Base-by-base conservation (phyloP, 2,888 invertebrate species). In the Drosophila merina region DNA sequence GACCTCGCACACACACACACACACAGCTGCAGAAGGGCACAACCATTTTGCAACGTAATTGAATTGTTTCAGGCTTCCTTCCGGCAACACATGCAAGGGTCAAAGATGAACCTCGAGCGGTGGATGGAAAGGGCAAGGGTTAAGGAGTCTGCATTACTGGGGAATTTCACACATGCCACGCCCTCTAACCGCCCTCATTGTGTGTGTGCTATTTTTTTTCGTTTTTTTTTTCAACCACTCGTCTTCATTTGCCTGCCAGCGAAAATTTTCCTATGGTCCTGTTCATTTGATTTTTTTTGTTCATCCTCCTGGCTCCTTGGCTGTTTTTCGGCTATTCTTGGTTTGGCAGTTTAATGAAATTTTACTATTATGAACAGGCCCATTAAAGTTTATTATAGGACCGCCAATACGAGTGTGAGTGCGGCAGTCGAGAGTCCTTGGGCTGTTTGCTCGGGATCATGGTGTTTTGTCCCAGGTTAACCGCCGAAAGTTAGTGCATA, bases 301-400 rank as follows among this genome's bases (percentile, higher is more conserved):
- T 30, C 36, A 26, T 28, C 10, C 36, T 56, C n/a, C n/a, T 6
- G 14, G 48, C 38, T 54, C 33, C 25, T 36, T 4, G n/a, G 12
- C 28, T 10, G 30, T 12, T 47, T 42, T 40, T 48, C 33, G 57
- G 30, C 36, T n/a, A 6, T 56, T 55, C 49, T 33, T 57, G 55
- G 12, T 59, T 57, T 58, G 79, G 80, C 71, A 77, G 72, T 88
- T 88, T 87, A 86, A 89, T 89, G 85, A 88, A 89, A 88, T 88
- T 90, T 89, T 90, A 90, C 88, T 86, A 81, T 88, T 88, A 88
- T 86, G 81, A 82, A 90, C 77, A 85, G 73, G 79, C 72, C 78
- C 84, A 88, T 89, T 87, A 89, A 90, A 88, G 83, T 89, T 89
- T 88, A 90, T 90, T 86, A 80, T 40, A 62, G 14, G 26, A 40